Evolutionary conservation across 1,140 invertebrate species (phyloP).

Genomic region (Drosophila bocki): DNA sequence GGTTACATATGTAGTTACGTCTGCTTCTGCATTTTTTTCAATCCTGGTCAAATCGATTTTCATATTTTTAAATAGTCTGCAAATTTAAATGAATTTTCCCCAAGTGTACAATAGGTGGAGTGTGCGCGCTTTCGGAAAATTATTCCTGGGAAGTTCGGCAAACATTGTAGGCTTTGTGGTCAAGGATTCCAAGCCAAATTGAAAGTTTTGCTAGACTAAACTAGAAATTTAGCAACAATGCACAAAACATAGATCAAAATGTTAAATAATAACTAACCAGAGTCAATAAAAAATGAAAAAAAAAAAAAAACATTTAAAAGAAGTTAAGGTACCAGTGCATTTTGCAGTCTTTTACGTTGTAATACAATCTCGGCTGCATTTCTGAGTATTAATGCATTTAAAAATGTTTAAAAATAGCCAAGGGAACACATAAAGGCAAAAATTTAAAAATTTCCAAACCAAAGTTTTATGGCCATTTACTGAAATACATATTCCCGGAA

Average conservation of each 20-base stretch:
- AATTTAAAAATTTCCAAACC: constrained; percentile 1
- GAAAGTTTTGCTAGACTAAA: background rate
- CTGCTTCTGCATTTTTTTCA: no score
- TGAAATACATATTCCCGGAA: background rate
- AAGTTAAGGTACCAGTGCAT: background rate
- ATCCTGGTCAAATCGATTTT: background rate
- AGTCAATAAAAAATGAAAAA: background rate
- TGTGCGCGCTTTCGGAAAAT: background rate
- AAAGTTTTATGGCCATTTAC: background rate
- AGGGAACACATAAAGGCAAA: background rate
- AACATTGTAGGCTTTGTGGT: constrained; percentile 3
- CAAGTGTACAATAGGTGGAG: background rate
- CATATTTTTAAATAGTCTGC: background rate
- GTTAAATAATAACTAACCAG: background rate
- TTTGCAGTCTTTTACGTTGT: background rate
- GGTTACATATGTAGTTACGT: no score
- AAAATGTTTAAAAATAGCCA: constrained; percentile 18
- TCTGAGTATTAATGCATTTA: constrained; percentile 1
- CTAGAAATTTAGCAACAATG: background rate
- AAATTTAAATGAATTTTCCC: background rate
- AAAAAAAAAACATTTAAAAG: background rate
- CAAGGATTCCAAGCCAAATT: constrained; percentile 1
- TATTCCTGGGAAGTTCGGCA: constrained; percentile 3
- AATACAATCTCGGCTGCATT: background rate
- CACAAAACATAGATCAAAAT: background rate